Evolutionary conservation across 2,113 vertebrate genomes (phyloP), one percentile per base, ranked within the genome.

Genomic region (Anarrhichthys ocellatus): DNA sequence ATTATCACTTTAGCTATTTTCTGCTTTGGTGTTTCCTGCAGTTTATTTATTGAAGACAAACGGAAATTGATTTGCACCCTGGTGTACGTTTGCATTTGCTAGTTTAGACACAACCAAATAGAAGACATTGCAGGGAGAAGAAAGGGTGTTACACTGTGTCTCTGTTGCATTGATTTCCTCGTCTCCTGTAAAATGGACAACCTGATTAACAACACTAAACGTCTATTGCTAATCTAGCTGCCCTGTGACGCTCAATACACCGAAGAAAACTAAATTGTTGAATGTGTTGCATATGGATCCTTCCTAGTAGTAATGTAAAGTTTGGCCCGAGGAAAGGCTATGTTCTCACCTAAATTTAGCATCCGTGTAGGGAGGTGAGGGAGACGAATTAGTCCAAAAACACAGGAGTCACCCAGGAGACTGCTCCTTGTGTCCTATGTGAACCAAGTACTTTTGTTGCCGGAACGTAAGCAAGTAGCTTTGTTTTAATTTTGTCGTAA

Each of bases 1-100:
- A 56, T 74, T 77, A 82, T 77, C 63, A 44, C 73, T 64, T 64
- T 40, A 32, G 59, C 46, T 67, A 27, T 69, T 67, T 73, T 56
- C 66, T 58, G 42, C 48, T 22, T 54, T 73, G 38, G n/a, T 68
- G 50, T 50, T 68, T 50, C 1, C 27, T 32, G 22, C 24, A 29
- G 73, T 29, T 67, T 44, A 5, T 9, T 70, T 38, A 29, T 3
- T 65, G 15, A 50, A 13, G 40, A 38, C 0, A 5, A 29, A 59
- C 18, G 20, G n/a, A 1, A 22, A 20, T 46, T 38, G 48, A 58
- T 77, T 34, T 42, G 9, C 42, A 68, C 67, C 17, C 34, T 59
- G 15, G 38, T 24, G 48, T 36, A 8, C 42, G 3, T 69, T 54
- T 78, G 22, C 18, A 63, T 69, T 65, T 58, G n/a, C 42, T 70